Percentiles rank a stretch among this genome's conserved stretches.
phyloP scores from a whole-genome alignment of 1,140 invertebrate species.

The Cylas formicarius region DNA sequence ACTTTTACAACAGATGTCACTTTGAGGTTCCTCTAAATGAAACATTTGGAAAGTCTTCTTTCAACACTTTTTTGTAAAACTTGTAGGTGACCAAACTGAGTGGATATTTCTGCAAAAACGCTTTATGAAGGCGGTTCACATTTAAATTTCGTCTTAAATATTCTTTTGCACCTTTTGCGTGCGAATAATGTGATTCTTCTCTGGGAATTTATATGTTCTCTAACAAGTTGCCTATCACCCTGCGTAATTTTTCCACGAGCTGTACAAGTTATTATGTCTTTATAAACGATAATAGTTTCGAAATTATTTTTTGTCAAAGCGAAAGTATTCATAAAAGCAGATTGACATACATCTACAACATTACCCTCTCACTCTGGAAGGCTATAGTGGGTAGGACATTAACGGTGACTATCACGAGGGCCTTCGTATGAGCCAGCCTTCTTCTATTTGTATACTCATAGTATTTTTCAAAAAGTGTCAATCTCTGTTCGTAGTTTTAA shows the following conservation, averaged over 20 bases:
- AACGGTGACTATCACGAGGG: too few species aligned
- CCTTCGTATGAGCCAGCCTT: too few species aligned
- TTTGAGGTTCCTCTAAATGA: not conserved
- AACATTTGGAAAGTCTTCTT: too few species aligned
- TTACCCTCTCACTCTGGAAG: constrained; percentile 8
- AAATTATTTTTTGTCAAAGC: constrained; percentile 5
- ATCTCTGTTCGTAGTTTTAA: too few species aligned
- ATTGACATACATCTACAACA: constrained; percentile 10
- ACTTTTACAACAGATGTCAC: constrained; percentile 1
- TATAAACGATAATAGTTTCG: constrained; percentile 3
- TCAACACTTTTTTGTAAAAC: constrained; percentile 6
- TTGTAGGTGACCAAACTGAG: constrained; percentile 7
- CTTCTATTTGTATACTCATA: constrained; percentile 5
- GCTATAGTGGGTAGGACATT: not conserved
- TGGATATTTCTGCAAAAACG: constrained; percentile 8
- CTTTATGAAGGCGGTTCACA: constrained; percentile 8
- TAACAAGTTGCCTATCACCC: constrained; percentile 4
- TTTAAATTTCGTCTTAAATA: constrained; percentile 12
- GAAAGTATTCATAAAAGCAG: constrained; percentile 13
- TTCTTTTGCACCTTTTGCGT: constrained; percentile 6
- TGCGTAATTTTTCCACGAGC: constrained; percentile 9
- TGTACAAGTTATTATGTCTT: constrained; percentile 2
- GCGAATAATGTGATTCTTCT: constrained; percentile 10
- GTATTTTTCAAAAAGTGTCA: constrained; percentile 6
- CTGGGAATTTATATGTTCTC: constrained; percentile 14